Conservation (phyloP, 30 jellyfish, hydroid and myxozoan genomes). For the Chironex yamaguchii region DNA sequence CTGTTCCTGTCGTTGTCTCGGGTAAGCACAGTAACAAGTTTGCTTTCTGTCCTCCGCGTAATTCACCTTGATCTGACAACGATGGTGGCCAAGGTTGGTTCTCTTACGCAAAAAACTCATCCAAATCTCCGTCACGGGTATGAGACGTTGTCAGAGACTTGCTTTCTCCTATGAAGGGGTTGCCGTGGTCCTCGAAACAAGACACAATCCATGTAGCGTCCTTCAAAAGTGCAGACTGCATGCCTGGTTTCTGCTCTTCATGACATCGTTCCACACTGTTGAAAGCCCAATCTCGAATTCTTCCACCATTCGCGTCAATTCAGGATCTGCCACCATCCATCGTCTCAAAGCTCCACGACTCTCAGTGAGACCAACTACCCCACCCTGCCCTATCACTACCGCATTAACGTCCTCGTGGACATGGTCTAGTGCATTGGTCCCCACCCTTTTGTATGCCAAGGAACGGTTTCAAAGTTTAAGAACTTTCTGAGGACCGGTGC, state of each 20-base stretch:
- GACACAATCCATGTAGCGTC: conserved; percentile 3
- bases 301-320: conserved; percentile 27
- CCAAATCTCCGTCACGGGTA: conserved; percentile 18
- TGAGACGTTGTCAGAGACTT: background rate
- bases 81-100: conserved; percentile 42
- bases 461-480: too few species aligned
- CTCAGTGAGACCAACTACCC: conserved; percentile 54
- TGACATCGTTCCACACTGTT: background rate
- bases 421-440: too few species aligned
- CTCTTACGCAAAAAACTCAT: background rate
- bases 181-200: conserved; percentile 1
- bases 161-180: conserved; percentile 22
- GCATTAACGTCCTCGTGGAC: conserved; percentile 52
- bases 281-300: conserved; percentile 8
- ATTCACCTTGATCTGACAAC: conserved; percentile 45
- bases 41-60: conserved; percentile 40
- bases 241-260: conserved; percentile 39
- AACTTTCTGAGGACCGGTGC: too few species aligned
- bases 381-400: conserved; percentile 59
- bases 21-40: conserved; percentile 12
- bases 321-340: conserved; percentile 71
- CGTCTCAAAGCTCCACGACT: conserved; percentile 28
- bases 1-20: too few species aligned
- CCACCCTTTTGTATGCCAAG: too few species aligned
- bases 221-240: conserved; percentile 7